Base-by-base conservation (phyloP, 2,888 invertebrate genomes). In the Cataglyphis altisquamis region DNA sequence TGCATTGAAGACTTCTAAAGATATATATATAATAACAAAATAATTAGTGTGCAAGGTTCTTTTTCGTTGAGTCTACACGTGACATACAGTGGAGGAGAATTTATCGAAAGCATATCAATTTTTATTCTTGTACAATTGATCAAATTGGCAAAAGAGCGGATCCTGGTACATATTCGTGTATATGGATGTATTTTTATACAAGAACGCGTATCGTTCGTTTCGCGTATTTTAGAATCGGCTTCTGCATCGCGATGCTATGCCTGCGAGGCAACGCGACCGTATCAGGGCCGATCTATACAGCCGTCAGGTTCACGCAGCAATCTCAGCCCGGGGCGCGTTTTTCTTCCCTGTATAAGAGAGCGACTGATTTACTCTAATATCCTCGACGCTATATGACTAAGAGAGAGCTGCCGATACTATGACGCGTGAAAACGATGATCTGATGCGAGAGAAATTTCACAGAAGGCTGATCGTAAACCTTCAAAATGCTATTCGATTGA, bases 401-500 rank as follows among this genome's bases (percentile, higher is more conserved):
- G 67, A 68, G 67, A 78, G 60, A 68, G 57, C 67, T 78, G 67
- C 77, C 77, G 77, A 78, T 78, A 66, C 64, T 52, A 32, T 32
- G 57, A 10, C 57, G 32, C 78, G 21, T 6, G 41, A 68, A 45
- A 68, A 68, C 60, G 68, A 78, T 78, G 68, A 68, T 68, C 68
- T 60, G 78, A 78, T 68, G 57, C 32, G 45, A 36, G 77, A 45
- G 68, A 78, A 68, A 78, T 78, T 78, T 78, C 78, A 78, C 68
- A 18, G 60, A 8, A 45, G 60, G 6, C 41, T 32, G 60, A 78
- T 78, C 78, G 57, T 68, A 78, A 78, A 68, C 41, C 32, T 32
- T 32, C 32, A 68, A 78, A n/a, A 52, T 78, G 45, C 15, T 68
- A 36, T 60, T 78, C 78, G 21, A 55, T 68, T 32, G 68, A 68